Evolutionary conservation across 2,797 vertebrate species (phyloP).

Genomic region (Sebastes minor): DNA sequence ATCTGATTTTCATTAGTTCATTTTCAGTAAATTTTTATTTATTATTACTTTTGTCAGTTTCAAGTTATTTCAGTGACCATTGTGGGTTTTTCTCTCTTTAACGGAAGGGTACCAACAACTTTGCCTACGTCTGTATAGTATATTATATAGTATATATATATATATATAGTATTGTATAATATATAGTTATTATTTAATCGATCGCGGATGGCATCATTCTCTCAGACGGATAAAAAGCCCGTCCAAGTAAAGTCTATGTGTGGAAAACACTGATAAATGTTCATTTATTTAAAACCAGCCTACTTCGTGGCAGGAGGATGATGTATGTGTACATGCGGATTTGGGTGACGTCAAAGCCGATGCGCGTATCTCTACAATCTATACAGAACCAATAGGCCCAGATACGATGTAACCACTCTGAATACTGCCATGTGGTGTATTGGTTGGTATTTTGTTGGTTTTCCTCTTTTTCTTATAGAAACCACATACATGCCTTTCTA

Average conservation of each 20-base stretch:
- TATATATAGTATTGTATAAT: too few relatives aligned
- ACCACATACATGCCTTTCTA: not conserved
- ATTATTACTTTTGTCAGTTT: too few relatives aligned
- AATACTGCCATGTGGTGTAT: not conserved
- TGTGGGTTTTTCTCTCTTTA: too few relatives aligned
- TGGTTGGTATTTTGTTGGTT: not conserved
- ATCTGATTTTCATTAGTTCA: too few relatives aligned
- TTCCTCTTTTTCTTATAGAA: not conserved
- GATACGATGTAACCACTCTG: not conserved
- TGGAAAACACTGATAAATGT: not conserved
- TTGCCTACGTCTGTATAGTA: too few relatives aligned
- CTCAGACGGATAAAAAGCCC: not conserved
- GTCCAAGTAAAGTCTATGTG: not conserved
- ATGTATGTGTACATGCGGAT: not conserved
- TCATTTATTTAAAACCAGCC: not conserved
- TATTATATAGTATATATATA: too few relatives aligned
- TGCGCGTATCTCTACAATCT: not conserved
- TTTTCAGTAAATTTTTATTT: too few relatives aligned
- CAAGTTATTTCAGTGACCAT: too few relatives aligned
- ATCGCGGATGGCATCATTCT: not conserved
- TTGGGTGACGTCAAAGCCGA: not conserved
- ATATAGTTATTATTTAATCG: not conserved
- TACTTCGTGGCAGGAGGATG: not conserved
- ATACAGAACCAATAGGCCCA: not conserved
- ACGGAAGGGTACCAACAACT: too few relatives aligned